These are phyloP conservation scores for Eupithecia pulchellata DNA, from an alignment of 2,888 invertebrate species.

Conservation along the genomic window DNA sequence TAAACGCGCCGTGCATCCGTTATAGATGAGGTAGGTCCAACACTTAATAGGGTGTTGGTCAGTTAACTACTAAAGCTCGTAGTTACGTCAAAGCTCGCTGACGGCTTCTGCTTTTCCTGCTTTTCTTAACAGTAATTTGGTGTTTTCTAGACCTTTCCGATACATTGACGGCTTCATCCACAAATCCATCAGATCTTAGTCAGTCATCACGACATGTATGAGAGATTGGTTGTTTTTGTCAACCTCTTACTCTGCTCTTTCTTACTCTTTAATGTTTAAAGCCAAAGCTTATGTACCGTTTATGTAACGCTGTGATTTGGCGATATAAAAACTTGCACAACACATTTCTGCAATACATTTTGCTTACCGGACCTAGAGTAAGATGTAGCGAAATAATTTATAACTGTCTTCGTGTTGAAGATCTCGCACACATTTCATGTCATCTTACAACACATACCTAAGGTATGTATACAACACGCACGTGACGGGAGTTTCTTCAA, in stretches of 20 bases:
- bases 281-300: too few species aligned
- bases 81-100: neutral
- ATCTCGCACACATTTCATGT: slow-evolving; percentile 13
- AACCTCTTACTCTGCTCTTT: neutral
- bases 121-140: neutral
- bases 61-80: neutral
- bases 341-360: slow-evolving; percentile 4
- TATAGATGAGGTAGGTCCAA: slow-evolving; percentile 34
- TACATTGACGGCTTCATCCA: neutral
- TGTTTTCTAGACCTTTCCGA: neutral
- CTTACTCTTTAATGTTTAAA: neutral
- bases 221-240: neutral
- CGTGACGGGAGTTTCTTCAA: slow-evolving; percentile 7
- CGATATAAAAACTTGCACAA: neutral
- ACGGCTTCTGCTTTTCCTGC: neutral
- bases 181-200: neutral
- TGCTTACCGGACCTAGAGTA: slow-evolving; percentile 6
- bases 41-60: neutral
- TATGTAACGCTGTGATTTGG: neutral
- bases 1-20: slow-evolving; percentile 59
- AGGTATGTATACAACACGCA: neutral
- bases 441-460: neutral
- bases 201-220: neutral
- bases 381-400: slow-evolving; percentile 7
- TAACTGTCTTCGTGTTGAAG: slow-evolving; percentile 4